Percentiles rank a stretch among this genome's conserved stretches.
phyloP scores from a whole-genome alignment of 1,140 invertebrate genomes.

The Cydia pomonella region DNA sequence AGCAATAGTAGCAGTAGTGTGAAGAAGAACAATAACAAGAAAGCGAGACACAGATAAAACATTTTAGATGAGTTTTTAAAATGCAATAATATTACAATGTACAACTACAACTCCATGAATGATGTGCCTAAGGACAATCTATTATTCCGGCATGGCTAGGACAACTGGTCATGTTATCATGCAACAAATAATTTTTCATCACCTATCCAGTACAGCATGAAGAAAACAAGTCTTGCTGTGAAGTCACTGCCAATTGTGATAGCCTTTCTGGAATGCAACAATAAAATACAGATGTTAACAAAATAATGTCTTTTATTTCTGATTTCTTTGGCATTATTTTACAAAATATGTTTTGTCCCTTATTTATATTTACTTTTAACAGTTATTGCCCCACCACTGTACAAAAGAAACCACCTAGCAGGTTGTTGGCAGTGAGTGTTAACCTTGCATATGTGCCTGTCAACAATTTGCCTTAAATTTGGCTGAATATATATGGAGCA shows the following conservation, averaged over 20 bases:
- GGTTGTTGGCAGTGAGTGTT: not conserved
- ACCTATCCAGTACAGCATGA: not conserved
- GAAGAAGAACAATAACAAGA: constrained; percentile 86
- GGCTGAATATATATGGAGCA: too few relatives aligned
- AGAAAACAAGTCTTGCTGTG: not conserved
- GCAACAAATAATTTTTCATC: not conserved
- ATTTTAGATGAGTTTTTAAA: constrained; percentile 11
- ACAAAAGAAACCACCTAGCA: too few relatives aligned
- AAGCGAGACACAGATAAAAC: constrained; percentile 85
- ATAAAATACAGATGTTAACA: constrained; percentile 29
- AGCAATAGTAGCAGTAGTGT: constrained; percentile 81
- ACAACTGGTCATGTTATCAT: not conserved
- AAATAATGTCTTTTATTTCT: constrained; percentile 33
- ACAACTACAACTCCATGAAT: constrained; percentile 25
- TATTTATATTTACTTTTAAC: not conserved
- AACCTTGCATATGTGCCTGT: too few relatives aligned
- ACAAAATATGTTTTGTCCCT: constrained; percentile 14
- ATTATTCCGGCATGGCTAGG: not conserved
- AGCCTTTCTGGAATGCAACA: constrained; percentile 18
- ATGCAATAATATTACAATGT: constrained; percentile 33
- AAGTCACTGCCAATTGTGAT: constrained; percentile 14
- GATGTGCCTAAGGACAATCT: constrained; percentile 27
- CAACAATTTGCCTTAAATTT: too few relatives aligned
- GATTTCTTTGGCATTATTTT: constrained; percentile 24
- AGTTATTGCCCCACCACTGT: not conserved